phyloP scores from a whole-genome alignment of 2,888 invertebrate species.

The Slavum lentiscoides region DNA sequence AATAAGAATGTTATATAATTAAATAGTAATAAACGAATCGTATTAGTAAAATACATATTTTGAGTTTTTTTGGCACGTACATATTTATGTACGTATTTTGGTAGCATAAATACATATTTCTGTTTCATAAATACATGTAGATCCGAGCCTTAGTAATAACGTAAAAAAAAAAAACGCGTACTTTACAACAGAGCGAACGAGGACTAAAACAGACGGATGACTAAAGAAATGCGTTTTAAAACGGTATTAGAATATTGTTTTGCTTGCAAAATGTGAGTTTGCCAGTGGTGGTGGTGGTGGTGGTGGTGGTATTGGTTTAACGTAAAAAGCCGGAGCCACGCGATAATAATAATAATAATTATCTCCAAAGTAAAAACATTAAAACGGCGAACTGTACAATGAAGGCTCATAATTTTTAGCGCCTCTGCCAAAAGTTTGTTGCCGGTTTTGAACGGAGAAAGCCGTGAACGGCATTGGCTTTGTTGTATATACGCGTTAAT shows the following conservation, averaged over 20 bases:
- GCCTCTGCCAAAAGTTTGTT: slow-evolving; percentile 34
- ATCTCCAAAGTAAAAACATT: slow-evolving; percentile 28
- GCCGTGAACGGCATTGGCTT: slow-evolving; percentile 1
- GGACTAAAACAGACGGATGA: slow-evolving; percentile 2
- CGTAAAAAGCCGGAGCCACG: slow-evolving; percentile 15
- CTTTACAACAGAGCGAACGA: neutral
- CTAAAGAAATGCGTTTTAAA: slow-evolving; percentile 7
- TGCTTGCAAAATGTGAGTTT: slow-evolving; percentile 19
- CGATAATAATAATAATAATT: slow-evolving; percentile 30
- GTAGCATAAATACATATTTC: too few relatives aligned
- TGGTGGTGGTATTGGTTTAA: slow-evolving; percentile 35
- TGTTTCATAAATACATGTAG: too few relatives aligned
- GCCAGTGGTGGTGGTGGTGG: too few relatives aligned
- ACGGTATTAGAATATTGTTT: slow-evolving; percentile 24
- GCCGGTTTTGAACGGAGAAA: slow-evolving; percentile 7
- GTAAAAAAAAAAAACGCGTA: too few relatives aligned
- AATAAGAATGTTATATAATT: too few relatives aligned
- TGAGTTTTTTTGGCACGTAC: too few relatives aligned
- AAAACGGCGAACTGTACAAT: slow-evolving; percentile 36
- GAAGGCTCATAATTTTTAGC: slow-evolving; percentile 40
- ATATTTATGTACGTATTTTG: too few relatives aligned
- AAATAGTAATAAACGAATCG: too few relatives aligned
- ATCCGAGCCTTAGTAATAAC: too few relatives aligned
- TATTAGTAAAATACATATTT: too few relatives aligned
- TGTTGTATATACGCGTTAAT: slow-evolving; percentile 35